These are phyloP conservation scores for Meghimatium bilineatum DNA, from an alignment of 2,888 invertebrate species.

Conservation along the genomic window DNA sequence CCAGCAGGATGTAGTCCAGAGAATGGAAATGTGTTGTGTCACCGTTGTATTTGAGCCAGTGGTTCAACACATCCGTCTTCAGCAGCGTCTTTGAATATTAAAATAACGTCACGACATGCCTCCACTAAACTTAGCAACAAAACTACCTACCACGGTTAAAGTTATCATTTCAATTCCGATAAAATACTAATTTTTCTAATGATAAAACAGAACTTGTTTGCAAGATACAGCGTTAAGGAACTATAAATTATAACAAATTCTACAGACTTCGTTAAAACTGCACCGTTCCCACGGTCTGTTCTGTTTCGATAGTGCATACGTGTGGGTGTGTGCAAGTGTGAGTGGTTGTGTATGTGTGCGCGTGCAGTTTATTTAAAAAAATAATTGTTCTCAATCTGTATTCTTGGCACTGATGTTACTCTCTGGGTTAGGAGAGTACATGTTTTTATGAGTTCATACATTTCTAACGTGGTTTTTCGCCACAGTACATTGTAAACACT, in stretches of 20 bases:
- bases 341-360: background rate
- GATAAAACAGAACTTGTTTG: background rate
- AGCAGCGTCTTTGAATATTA: too few relatives aligned
- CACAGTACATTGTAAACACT: background rate
- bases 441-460: background rate
- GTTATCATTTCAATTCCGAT: too few relatives aligned
- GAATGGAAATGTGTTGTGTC: too few relatives aligned
- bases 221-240: background rate
- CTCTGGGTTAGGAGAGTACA: slow-evolving; percentile 14
- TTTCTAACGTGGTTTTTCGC: background rate
- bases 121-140: too few relatives aligned
- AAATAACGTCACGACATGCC: too few relatives aligned
- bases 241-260: background rate
- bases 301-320: background rate
- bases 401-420: slow-evolving; percentile 19
- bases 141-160: too few relatives aligned
- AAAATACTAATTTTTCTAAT: too few relatives aligned
- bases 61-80: too few relatives aligned
- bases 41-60: too few relatives aligned
- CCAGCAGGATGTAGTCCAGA: too few relatives aligned
- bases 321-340: background rate
- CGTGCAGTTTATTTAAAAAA: background rate
- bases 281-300: slow-evolving; percentile 13
- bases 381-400: background rate
- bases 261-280: background rate